Evolutionary conservation across 2,113 vertebrate species (phyloP), one percentile per base, ranked within the genome.

Genomic region (Tachysurus vachellii): DNA sequence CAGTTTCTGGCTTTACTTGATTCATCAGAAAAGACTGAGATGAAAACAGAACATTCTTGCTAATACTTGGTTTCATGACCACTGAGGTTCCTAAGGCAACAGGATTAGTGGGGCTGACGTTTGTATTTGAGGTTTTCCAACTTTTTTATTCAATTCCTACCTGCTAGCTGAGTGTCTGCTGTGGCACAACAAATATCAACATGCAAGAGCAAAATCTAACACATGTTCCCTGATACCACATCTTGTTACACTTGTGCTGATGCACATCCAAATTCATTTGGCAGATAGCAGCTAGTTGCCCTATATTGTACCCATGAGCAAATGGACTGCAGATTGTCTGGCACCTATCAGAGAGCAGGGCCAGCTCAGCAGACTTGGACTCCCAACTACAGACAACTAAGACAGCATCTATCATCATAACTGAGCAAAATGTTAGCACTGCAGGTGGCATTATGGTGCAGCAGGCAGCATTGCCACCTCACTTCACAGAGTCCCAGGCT

Each of bases 1-100:
- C 11, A 54, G 26, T 53, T 70, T 75, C 16, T 2, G 6, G 1
- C 42, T 26, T 4, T 21, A 56, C 17, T 42, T 14, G 23, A 42
- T 85, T 83, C 61, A 76, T 66, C 79, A 44, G 70, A 17, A 76
- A 21, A 53, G 53, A 28, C 12, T 28, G 76, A 61, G 77, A 36
- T 62, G 80, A 84, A 80, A 36, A 73, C 17, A 64, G 26, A 70
- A 62, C 11, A 1, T 23, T 44, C 2, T 42, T 53, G n/a, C n/a
- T 28, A 57, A 53, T 50, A 83, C 56, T 42, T 21, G 56, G 80
- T 81, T 88, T 86, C 54, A 54, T 80, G 68, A 68, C 62, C 84
- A 77, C 42, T 68, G 23, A 17, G 53, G 23, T 57, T 84, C 36
- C 50, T 42, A 44, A 47, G 70, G 23, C 47, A 44, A 64, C 47